Conservation (phyloP, 2,888 invertebrate species). For the Eupithecia subumbrata region DNA sequence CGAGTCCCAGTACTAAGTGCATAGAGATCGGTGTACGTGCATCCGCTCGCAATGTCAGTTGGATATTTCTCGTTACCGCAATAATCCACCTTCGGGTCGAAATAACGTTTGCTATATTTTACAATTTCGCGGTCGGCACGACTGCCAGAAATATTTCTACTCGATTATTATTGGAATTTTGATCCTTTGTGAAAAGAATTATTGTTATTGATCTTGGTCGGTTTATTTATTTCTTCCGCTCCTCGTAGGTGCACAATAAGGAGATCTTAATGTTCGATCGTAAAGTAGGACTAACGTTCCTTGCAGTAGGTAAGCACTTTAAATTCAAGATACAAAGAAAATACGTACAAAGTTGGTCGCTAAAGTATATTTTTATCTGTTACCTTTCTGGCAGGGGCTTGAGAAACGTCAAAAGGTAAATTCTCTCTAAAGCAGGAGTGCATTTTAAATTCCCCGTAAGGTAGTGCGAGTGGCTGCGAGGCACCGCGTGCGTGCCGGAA, state of each 20-base stretch:
- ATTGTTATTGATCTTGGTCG: conserved; percentile 27
- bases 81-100: conserved; percentile 74
- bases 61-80: conserved; percentile 80
- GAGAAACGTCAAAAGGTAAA: conserved; percentile 14
- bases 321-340: not conserved
- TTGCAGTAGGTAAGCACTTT: not conserved
- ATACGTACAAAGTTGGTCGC: not conserved
- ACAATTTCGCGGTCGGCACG: conserved; percentile 60
- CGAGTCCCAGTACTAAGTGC: conserved; percentile 72
- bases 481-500: conserved; percentile 28
- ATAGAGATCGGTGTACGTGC: conserved; percentile 79
- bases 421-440: conserved; percentile 16
- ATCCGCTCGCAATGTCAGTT: conserved; percentile 77
- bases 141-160: conserved; percentile 35
- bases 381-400: not conserved
- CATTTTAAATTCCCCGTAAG: conserved; percentile 31
- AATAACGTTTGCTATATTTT: conserved; percentile 71
- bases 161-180: conserved; percentile 36
- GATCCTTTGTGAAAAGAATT: conserved; percentile 28
- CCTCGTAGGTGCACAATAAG: not conserved
- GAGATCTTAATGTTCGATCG: not conserved
- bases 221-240: conserved; percentile 12
- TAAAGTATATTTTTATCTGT: conserved; percentile 7
- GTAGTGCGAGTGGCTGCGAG: conserved; percentile 6
- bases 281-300: not conserved